A percentile compares a stretch with the other conserved stretches of the same genome.
Evolutionary conservation across 2,797 vertebrate genomes (phyloP).

Genomic region (Sebastes cheni): DNA sequence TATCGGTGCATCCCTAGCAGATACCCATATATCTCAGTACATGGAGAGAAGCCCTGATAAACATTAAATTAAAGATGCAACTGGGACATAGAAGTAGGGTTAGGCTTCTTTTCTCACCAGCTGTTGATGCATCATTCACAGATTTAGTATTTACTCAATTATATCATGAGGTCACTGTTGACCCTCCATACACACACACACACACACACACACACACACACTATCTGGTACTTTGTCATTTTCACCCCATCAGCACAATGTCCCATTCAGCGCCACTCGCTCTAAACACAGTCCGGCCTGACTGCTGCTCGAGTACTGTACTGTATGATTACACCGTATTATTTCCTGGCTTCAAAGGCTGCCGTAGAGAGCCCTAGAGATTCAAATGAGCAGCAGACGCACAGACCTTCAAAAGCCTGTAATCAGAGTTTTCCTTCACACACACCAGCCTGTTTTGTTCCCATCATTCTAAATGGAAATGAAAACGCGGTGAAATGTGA

Average conservation of each 20-base stretch:
- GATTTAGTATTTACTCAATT: no score
- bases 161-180: neutral
- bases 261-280: neutral
- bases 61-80: no score
- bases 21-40: neutral
- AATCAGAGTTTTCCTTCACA: neutral
- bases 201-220: neutral
- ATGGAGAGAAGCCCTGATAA: neutral
- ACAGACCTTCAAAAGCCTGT: constrained; percentile 5
- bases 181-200: neutral
- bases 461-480: neutral
- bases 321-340: neutral
- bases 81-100: no score
- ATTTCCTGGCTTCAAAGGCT: constrained; percentile 23
- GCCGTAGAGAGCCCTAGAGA: constrained; percentile 13
- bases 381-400: constrained; percentile 1
- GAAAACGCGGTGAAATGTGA: neutral
- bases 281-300: neutral
- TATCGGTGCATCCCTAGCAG: neutral
- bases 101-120: no score
- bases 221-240: no score
- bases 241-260: no score
- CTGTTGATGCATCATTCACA: neutral
- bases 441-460: neutral
- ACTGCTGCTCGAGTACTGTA: neutral